phyloP scores from a whole-genome alignment of 2,113 vertebrate species.

The Sceloporus tristichus region DNA sequence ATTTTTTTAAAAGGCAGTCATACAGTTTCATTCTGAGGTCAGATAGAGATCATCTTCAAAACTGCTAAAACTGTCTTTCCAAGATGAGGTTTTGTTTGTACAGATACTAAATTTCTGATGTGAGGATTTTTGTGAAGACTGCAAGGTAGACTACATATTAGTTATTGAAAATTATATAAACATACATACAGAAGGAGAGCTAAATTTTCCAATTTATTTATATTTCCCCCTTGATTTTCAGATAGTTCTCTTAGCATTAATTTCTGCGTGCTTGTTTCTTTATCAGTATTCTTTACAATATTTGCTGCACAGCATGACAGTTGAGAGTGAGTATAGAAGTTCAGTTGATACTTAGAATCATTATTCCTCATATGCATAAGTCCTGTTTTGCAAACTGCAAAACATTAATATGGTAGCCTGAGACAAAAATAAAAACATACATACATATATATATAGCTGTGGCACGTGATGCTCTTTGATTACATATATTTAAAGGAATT shows the following conservation, averaged over 20 bases:
- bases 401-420: not conserved
- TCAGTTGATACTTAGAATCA: not conserved
- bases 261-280: not conserved
- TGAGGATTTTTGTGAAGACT: not conserved
- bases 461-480: not conserved
- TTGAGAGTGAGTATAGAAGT: too few relatives aligned
- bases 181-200: not conserved
- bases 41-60: constrained; percentile 22
- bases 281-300: not conserved
- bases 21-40: not conserved
- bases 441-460: not conserved
- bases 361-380: not conserved
- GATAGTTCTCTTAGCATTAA: not conserved
- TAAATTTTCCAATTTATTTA: not conserved
- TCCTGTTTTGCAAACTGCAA: not conserved
- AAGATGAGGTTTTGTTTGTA: not conserved
- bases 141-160: too few relatives aligned
- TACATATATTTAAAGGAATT: too few relatives aligned
- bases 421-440: not conserved
- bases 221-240: not conserved
- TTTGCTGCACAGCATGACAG: not conserved
- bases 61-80: not conserved
- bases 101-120: not conserved
- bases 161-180: not conserved
- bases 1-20: not conserved